Evolutionary conservation across 2,113 vertebrate genomes (phyloP).

Genomic region (Murina feae): DNA sequence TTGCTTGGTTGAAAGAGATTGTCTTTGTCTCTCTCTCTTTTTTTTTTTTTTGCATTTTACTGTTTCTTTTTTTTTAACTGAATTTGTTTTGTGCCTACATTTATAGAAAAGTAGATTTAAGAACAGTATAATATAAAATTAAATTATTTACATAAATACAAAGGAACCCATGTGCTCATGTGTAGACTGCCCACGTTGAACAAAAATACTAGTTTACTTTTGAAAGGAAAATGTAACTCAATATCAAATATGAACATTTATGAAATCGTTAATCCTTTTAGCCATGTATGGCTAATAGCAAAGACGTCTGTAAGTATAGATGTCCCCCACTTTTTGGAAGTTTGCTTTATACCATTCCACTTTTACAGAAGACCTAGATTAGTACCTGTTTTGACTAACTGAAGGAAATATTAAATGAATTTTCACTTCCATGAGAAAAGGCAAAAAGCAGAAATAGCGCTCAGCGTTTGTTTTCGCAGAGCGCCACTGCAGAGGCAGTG

Average conservation of each 20-base stretch:
- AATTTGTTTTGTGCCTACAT: constrained; percentile 27
- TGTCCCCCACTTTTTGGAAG: neutral
- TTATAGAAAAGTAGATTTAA: constrained; percentile 6
- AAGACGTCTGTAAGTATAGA: neutral
- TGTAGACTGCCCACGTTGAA: neutral
- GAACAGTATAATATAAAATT: constrained; percentile 11
- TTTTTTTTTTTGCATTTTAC: neutral
- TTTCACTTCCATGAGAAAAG: neutral
- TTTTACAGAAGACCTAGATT: neutral
- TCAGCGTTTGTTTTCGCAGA: neutral
- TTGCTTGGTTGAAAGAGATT: constrained; percentile 21
- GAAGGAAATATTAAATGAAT: neutral
- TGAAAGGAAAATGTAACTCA: neutral
- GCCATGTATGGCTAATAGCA: neutral
- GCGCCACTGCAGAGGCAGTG: no score
- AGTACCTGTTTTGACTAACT: neutral
- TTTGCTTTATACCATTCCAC: neutral
- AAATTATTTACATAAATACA: neutral
- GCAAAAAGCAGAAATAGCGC: neutral
- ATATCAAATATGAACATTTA: neutral
- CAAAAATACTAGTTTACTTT: constrained; percentile 13
- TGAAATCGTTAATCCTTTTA: neutral
- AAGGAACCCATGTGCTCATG: neutral
- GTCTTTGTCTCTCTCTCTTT: neutral
- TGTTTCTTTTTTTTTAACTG: neutral